Percentiles rank a stretch among this genome's conserved stretches.
These are phyloP conservation scores for Tribolium freemani DNA, from an alignment of 2,888 invertebrate species.

Conservation along the genomic window DNA sequence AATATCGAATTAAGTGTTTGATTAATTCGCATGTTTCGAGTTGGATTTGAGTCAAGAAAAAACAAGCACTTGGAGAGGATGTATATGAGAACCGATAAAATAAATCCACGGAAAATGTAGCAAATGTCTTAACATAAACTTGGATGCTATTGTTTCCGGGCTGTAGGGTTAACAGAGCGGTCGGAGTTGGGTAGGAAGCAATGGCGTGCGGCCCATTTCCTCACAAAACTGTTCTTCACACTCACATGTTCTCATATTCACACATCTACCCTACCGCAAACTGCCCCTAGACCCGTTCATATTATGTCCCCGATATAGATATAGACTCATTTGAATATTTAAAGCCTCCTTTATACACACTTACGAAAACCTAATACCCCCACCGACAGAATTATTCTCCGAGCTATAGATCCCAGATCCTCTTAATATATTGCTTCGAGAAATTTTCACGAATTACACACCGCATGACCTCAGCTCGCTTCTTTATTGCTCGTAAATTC, in stretches of 20 bases:
- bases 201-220: conserved; percentile 67
- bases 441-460: conserved; percentile 33
- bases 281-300: conserved; percentile 48
- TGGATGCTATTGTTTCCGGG: conserved; percentile 61
- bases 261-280: conserved; percentile 54
- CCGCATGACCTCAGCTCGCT: conserved; percentile 1
- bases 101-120: conserved; percentile 65
- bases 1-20: conserved; percentile 41
- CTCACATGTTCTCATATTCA: conserved; percentile 65
- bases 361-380: conserved; percentile 46
- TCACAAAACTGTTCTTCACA: conserved; percentile 65
- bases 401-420: conserved; percentile 7
- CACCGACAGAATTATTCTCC: conserved; percentile 43
- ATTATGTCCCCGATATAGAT: conserved; percentile 44
- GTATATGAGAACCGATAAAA: conserved; percentile 60
- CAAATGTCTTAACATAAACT: conserved; percentile 67
- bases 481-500: conserved; percentile 38
- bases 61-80: conserved; percentile 37
- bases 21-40: conserved; percentile 28
- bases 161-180: conserved; percentile 59
- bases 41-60: conserved; percentile 18
- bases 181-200: conserved; percentile 62
- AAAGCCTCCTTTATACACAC: conserved; percentile 51
- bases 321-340: conserved; percentile 55
- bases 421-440: conserved; percentile 28